A percentile compares a stretch with the other conserved stretches of the same genome.
Conservation (phyloP, 1,140 invertebrate genomes). For the Zaprionus kolodkinae region DNA sequence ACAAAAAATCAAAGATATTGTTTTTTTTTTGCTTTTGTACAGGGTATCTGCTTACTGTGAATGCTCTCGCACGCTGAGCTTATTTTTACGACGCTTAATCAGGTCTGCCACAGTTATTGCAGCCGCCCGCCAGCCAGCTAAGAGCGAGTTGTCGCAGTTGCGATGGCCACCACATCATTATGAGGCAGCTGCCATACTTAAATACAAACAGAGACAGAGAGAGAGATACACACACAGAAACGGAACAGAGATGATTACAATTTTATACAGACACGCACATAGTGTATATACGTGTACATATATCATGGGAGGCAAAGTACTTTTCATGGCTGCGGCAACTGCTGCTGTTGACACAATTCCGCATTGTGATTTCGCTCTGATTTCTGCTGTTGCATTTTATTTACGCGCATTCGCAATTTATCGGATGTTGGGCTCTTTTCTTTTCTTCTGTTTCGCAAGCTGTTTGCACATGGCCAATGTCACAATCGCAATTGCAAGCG, state of each 20-base stretch:
- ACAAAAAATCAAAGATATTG: neutral
- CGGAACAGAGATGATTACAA: conserved; percentile 2
- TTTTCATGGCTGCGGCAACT: conserved; percentile 40
- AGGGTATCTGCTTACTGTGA: neutral
- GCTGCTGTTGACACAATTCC: conserved; percentile 72
- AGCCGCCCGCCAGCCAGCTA: conserved; percentile 33
- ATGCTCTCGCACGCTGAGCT: neutral
- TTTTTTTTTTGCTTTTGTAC: neutral
- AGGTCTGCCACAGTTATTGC: conserved; percentile 46
- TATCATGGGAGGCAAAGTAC: conserved; percentile 21
- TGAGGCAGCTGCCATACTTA: conserved; percentile 51
- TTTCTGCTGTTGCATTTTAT: conserved; percentile 63
- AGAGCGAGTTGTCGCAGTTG: conserved; percentile 31
- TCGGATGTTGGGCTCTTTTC: conserved; percentile 54
- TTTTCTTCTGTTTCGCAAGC: conserved; percentile 52
- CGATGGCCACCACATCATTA: conserved; percentile 56
- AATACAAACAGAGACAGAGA: conserved; percentile 28
- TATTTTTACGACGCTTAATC: conserved; percentile 42
- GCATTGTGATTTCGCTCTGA: conserved; percentile 38
- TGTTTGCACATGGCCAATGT: conserved; percentile 52
- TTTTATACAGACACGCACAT: conserved; percentile 3
- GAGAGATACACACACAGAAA: conserved; percentile 10
- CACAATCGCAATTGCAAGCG: conserved; percentile 22
- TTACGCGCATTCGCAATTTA: conserved; percentile 65
- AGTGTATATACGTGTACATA: conserved; percentile 11